These are phyloP conservation scores for Phasia obesa DNA, from an alignment of 2,888 invertebrate species.

Conservation along the genomic window DNA sequence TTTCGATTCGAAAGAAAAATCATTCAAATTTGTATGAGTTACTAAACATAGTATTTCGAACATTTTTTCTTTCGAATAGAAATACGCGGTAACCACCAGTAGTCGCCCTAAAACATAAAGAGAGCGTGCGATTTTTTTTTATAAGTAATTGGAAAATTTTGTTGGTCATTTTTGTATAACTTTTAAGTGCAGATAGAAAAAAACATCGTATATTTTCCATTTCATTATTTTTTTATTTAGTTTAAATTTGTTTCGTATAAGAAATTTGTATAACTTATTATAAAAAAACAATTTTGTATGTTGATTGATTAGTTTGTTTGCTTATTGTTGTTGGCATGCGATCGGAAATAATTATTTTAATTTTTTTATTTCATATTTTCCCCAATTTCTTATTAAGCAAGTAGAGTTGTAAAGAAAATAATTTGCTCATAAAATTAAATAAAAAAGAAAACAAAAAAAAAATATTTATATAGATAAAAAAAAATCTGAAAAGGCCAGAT, in stretches of 20 bases:
- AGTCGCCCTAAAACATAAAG: not conserved
- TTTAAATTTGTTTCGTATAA: constrained; percentile 28
- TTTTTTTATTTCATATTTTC: not conserved
- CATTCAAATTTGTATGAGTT: no score
- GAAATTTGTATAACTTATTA: constrained; percentile 33
- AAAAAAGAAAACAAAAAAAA: constrained; percentile 16
- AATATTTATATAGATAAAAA: constrained; percentile 21
- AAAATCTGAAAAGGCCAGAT: constrained; percentile 2
- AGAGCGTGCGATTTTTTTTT: constrained; percentile 33
- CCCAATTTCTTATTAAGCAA: constrained; percentile 31
- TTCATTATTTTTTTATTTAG: constrained; percentile 20
- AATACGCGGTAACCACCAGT: no score
- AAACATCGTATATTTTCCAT: constrained; percentile 7
- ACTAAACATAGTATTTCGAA: no score
- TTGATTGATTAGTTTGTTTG: constrained; percentile 26
- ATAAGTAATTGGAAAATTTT: constrained; percentile 14
- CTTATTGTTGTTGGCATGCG: constrained; percentile 47
- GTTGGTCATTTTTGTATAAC: constrained; percentile 21
- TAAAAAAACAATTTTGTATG: constrained; percentile 19
- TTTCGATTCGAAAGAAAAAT: no score
- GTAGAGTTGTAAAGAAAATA: constrained; percentile 51
- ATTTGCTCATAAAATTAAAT: constrained; percentile 54
- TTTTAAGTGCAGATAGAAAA: constrained; percentile 27
- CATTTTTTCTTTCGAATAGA: no score
- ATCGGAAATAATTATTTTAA: constrained; percentile 12